Percentiles rank a stretch among this genome's conserved stretches.
Conservation (phyloP, 2,113 vertebrate genomes). For the Microtus montanus region DNA sequence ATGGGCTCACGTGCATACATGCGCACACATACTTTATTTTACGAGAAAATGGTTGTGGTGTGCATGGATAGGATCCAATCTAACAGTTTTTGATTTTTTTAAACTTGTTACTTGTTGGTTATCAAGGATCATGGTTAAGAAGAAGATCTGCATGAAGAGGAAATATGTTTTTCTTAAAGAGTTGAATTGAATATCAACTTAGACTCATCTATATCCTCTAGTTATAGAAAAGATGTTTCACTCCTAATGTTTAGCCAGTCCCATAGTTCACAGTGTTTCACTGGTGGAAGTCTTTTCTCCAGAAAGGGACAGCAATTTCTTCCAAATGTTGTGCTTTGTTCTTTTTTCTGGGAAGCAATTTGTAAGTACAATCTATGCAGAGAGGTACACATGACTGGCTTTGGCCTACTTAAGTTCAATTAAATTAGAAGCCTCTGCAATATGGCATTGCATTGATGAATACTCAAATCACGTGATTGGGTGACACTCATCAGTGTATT, state of each 20-base stretch:
- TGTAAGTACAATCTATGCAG: constrained; percentile 53
- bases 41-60: not conserved
- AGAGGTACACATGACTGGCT: constrained; percentile 51
- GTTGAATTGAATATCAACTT: not conserved
- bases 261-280: not conserved
- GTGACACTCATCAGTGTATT: constrained; percentile 29
- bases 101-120: not conserved
- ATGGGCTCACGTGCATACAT: not conserved
- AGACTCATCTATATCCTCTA: not conserved
- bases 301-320: constrained; percentile 12
- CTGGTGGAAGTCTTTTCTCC: not conserved
- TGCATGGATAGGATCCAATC: not conserved
- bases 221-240: not conserved
- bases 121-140: not conserved
- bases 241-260: not conserved
- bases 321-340: constrained; percentile 20
- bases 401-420: constrained; percentile 69
- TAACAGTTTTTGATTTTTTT: not conserved
- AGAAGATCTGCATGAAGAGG: not conserved
- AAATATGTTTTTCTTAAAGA: not conserved
- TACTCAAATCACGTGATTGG: constrained; percentile 37
- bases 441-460: constrained; percentile 53
- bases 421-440: constrained; percentile 66
- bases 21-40: not conserved
- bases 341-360: constrained; percentile 61